These are phyloP conservation scores for Platypus cylindrus DNA, from an alignment of 2,888 invertebrate genomes.

Conservation along the genomic window DNA sequence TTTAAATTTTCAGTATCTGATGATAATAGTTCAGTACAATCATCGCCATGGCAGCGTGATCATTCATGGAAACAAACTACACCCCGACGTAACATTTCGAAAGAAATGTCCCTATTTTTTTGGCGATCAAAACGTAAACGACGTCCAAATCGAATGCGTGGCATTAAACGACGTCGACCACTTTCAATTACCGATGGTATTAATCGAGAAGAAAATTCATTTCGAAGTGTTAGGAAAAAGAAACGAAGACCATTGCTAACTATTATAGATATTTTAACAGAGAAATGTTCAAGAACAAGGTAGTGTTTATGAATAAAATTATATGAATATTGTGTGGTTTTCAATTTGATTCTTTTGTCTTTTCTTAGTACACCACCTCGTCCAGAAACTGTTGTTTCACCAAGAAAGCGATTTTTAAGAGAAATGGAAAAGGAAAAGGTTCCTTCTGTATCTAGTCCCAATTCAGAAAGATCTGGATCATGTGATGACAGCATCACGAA, in stretches of 20 bases:
- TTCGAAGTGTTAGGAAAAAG: slow-evolving; percentile 9
- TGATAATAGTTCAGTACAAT: slow-evolving; percentile 82
- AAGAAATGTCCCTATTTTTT: slow-evolving; percentile 60
- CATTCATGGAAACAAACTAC: slow-evolving; percentile 78
- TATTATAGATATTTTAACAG: slow-evolving; percentile 28
- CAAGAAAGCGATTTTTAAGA: slow-evolving; percentile 64
- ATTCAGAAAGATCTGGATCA: slow-evolving; percentile 22
- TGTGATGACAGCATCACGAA: slow-evolving; percentile 18
- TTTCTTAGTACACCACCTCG: slow-evolving; percentile 27
- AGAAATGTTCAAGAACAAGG: slow-evolving; percentile 24
- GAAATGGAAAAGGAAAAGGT: slow-evolving; percentile 50
- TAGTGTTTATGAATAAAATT: slow-evolving; percentile 6
- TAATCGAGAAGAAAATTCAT: slow-evolving; percentile 7
- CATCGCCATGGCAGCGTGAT: slow-evolving; percentile 83
- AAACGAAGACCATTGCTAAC: slow-evolving; percentile 22
- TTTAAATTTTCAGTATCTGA: slow-evolving; percentile 53
- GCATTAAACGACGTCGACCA: slow-evolving; percentile 51
- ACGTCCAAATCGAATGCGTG: slow-evolving; percentile 13
- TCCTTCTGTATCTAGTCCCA: slow-evolving; percentile 14
- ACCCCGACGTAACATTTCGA: slow-evolving; percentile 60
- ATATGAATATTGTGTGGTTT: not conserved
- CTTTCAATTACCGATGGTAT: slow-evolving; percentile 31
- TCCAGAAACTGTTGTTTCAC: slow-evolving; percentile 52
- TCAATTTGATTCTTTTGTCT: not conserved
- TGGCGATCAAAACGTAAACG: slow-evolving; percentile 43